Conservation (phyloP, 2,888 invertebrate genomes). For the Noctua janthe region DNA sequence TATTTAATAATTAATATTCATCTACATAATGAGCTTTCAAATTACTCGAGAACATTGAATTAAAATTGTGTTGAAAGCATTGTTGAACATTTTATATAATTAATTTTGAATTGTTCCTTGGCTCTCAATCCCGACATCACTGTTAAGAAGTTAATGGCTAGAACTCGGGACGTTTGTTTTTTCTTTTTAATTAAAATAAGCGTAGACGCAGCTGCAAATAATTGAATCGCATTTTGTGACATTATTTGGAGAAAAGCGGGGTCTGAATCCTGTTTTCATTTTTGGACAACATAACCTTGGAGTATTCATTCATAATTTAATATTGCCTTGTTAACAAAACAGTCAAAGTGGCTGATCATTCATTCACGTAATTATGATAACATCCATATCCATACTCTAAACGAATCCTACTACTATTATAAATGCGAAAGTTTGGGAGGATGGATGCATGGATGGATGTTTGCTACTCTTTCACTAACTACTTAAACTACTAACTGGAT, state of each 20-base stretch:
- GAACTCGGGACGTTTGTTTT: conserved; percentile 61
- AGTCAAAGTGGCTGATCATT: not conserved
- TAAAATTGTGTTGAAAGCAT: conserved; percentile 71
- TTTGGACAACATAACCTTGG: not conserved
- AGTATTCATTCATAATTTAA: not conserved
- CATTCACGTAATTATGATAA: not conserved
- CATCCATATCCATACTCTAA: not conserved
- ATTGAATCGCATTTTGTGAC: conserved; percentile 50
- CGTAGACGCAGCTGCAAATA: conserved; percentile 64
- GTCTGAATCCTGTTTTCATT: not conserved
- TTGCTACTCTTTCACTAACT: too few species aligned
- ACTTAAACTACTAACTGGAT: too few species aligned
- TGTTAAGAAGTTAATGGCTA: conserved; percentile 64
- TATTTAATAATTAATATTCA: conserved; percentile 76
- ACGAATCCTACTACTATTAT: not conserved
- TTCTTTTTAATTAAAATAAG: conserved; percentile 63
- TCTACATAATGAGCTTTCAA: conserved; percentile 75
- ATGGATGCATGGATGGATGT: too few species aligned
- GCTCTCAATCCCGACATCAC: conserved; percentile 62
- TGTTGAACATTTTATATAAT: conserved; percentile 74
- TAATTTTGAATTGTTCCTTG: conserved; percentile 75
- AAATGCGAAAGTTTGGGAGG: too few species aligned
- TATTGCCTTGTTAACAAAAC: not conserved
- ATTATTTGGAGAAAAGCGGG: not conserved
- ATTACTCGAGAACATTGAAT: conserved; percentile 73